phyloP scores from a whole-genome alignment of 2,888 invertebrate genomes.

The Stenodema calcarata region DNA sequence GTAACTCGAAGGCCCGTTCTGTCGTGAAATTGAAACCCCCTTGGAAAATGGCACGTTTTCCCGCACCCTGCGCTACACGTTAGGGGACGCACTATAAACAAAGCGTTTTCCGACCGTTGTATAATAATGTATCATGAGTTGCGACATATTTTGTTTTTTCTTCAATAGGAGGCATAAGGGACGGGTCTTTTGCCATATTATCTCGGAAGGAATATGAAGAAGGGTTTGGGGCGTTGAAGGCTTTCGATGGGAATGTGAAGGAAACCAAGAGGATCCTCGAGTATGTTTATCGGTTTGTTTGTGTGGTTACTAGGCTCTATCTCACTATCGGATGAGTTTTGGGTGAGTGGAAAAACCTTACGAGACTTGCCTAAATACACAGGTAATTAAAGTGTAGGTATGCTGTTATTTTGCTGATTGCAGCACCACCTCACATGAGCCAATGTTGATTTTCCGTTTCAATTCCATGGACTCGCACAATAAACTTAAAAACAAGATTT shows the following conservation, averaged over 20 bases:
- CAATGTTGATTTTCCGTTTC: too few species aligned
- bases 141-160: neutral
- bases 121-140: slow-evolving; percentile 7
- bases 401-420: too few species aligned
- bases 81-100: neutral
- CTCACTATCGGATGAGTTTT: neutral
- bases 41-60: slow-evolving; percentile 4
- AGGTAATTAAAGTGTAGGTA: too few species aligned
- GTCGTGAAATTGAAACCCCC: slow-evolving; percentile 38
- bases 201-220: neutral
- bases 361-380: too few species aligned
- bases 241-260: neutral
- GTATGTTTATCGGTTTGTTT: slow-evolving; percentile 11
- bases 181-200: neutral
- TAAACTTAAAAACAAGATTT: too few species aligned
- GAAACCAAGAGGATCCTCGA: neutral
- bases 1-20: slow-evolving; percentile 34
- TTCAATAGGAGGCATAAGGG: slow-evolving; percentile 1
- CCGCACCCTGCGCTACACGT: neutral
- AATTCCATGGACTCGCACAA: too few species aligned
- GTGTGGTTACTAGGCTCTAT: neutral
- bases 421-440: too few species aligned
- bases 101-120: neutral
- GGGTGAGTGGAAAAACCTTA: too few species aligned
- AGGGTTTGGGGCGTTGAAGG: neutral